Evolutionary conservation across 64 coral and sea anemone species (phyloP).

Genomic region (Trachythela sp.): DNA sequence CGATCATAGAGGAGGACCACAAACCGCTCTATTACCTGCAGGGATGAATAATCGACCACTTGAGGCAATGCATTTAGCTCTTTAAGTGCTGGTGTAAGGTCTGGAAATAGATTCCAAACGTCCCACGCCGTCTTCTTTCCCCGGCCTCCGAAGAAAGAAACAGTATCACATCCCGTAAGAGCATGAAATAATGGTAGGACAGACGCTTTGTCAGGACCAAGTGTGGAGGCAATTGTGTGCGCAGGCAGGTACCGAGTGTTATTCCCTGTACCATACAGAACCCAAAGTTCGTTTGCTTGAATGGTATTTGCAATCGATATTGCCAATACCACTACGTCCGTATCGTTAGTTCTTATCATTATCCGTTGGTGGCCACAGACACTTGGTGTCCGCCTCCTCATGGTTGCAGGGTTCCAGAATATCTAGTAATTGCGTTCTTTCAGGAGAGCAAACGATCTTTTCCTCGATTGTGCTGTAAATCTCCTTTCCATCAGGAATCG

Average conservation of each 20-base stretch:
- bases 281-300: conserved; percentile 28
- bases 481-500: background rate
- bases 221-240: conserved; percentile 41
- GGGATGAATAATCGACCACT: background rate
- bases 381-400: conserved; percentile 51
- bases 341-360: conserved; percentile 30
- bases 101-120: conserved; percentile 21
- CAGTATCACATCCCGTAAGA: conserved; percentile 46
- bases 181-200: conserved; percentile 36
- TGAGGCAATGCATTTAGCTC: background rate
- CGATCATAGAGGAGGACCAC: conserved; percentile 33
- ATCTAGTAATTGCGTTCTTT: background rate
- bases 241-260: conserved; percentile 30
- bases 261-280: conserved; percentile 40
- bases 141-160: conserved; percentile 32
- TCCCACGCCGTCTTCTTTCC: conserved; percentile 60
- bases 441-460: conserved; percentile 14
- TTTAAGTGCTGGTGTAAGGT: conserved; percentile 15
- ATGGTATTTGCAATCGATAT: background rate
- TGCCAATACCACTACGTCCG: conserved; percentile 44
- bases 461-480: conserved; percentile 25
- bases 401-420: conserved; percentile 28
- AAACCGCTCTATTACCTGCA: conserved; percentile 10
- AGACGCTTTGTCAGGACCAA: background rate
- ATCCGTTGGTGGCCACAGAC: background rate